These are phyloP conservation scores for Myrmecobius fasciatus DNA, from an alignment of 2,113 vertebrate genomes.

Conservation along the genomic window DNA sequence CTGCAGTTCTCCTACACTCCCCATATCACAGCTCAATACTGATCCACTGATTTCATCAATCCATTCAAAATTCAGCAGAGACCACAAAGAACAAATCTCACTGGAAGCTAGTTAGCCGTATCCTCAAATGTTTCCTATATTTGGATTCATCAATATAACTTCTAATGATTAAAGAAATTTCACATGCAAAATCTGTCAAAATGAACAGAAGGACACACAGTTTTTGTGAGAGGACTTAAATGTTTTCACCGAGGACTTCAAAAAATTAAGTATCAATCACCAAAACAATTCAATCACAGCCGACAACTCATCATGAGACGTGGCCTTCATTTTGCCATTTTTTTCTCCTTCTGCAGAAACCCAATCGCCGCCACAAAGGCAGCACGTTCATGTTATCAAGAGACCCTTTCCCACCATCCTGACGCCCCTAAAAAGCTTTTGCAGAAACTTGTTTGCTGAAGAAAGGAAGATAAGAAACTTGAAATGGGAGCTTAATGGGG, in stretches of 20 bases:
- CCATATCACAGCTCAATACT: background rate
- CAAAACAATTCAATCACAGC: constrained; percentile 37
- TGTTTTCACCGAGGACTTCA: constrained; percentile 35
- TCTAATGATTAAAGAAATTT: constrained; percentile 8
- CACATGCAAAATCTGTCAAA: background rate
- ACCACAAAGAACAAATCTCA: background rate
- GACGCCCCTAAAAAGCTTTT: constrained; percentile 72
- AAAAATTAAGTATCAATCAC: constrained; percentile 40
- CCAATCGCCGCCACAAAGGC: background rate
- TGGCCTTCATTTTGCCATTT: constrained; percentile 46
- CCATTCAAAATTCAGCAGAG: background rate
- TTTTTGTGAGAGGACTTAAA: constrained; percentile 24
- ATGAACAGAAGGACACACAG: background rate
- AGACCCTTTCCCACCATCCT: background rate
- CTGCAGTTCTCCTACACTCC: background rate
- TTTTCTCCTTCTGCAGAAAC: constrained; percentile 52
- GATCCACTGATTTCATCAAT: background rate
- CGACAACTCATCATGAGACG: constrained; percentile 37
- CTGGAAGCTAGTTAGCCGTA: background rate
- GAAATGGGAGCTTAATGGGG: constrained; percentile 82
- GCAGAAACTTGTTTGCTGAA: constrained; percentile 80
- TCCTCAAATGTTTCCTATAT: background rate
- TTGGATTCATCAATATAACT: background rate
- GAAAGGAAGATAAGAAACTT: constrained; percentile 81
- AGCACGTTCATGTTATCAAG: background rate